Evolutionary conservation across 2,113 vertebrate species (phyloP).

Genomic region (Regulus satrapa): DNA sequence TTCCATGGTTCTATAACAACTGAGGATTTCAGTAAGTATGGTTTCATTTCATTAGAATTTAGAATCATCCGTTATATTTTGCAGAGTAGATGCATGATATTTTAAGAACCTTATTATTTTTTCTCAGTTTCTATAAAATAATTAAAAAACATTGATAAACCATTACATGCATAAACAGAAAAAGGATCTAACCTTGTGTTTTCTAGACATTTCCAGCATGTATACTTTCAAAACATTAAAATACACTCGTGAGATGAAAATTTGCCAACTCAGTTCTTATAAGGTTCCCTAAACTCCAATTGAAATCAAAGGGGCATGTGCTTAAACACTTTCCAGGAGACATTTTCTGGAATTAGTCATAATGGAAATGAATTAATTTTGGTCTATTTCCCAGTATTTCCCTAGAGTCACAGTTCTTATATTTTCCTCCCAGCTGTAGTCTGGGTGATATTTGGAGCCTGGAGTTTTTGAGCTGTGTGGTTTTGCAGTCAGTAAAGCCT

Average conservation of each 20-base stretch:
- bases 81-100: neutral
- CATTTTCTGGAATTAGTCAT: neutral
- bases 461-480: neutral
- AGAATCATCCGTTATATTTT: neutral
- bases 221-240: neutral
- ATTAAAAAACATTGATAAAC: neutral
- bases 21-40: neutral
- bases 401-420: neutral
- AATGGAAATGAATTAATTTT: constrained; percentile 41
- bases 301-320: neutral
- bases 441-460: neutral
- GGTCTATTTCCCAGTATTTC: neutral
- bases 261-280: neutral
- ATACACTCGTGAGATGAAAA: neutral
- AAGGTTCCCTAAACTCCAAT: neutral
- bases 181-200: neutral
- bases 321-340: neutral
- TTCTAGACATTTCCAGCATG: neutral
- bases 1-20: neutral
- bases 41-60: neutral
- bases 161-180: neutral
- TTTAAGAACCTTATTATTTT: neutral
- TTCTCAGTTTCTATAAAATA: neutral
- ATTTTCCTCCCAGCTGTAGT: neutral
- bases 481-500: neutral